Base-by-base conservation (phyloP, 2,113 vertebrate species). In the Tupaia chinensis region DNA sequence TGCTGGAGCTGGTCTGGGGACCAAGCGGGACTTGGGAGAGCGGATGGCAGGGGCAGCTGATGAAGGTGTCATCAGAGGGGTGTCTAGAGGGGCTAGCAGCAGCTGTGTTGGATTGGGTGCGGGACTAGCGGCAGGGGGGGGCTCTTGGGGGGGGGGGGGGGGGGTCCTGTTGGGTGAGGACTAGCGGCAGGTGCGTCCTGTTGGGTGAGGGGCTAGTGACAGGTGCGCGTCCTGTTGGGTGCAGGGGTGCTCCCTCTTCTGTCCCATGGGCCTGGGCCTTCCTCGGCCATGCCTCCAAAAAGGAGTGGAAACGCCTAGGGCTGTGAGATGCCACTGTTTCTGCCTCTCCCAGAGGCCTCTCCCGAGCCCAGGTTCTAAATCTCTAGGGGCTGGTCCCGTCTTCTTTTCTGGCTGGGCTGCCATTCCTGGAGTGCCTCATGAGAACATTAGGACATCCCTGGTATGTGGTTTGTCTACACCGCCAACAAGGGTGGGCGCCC, bases 321-420 rank as follows among this genome's bases (percentile, higher is more conserved):
- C 27, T 0, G 1, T 7, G 27, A n/a, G 22, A 79, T 32, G 54
- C 56, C 10, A 20, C 1, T 7, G 25, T 27, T 25, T n/a, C 56
- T 2, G 6, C 23, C 53, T 60, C 34, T 77, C 60, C 23, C 44
- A 7, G 72, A 27, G 54, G 54, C 58, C 68, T 73, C 23, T 65
- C 56, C 66, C 27, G 19, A 14, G 4, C 22, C 56, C 60, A n/a
- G 63, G 56, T 69, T 53, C 79, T 82, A 1, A 56, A 13, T 68
- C 53, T 32, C 32, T 32, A 4, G n/a, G 70, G 34, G 25, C 61
- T 25, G n/a, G 56, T 32, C 58, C 53, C 58, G 0, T 7, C 69
- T 65, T 69, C 69, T 54, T 2, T 2, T 25, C 61, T 58, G 1
- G 0, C 68, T 29, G 29, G n/a, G 29, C 3, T 66, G 34, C 44